Conservation (phyloP, 2,113 vertebrate species). For the Aspiorhynchus laticeps region DNA sequence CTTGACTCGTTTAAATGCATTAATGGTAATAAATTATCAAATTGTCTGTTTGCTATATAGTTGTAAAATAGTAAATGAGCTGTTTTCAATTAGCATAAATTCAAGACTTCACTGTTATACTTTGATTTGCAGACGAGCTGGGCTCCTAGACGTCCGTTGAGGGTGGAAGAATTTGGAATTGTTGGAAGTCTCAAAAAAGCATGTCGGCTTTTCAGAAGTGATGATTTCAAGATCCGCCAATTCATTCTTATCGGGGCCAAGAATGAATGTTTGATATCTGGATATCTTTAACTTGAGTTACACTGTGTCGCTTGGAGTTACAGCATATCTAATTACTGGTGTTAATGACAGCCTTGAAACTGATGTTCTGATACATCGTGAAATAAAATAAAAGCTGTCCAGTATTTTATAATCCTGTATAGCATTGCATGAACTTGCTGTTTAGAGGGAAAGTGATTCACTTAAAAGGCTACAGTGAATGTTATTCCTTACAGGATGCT, state of each 20-base stretch:
- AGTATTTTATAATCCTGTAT: not conserved
- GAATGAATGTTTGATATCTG: conserved; percentile 25
- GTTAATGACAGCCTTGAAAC: not conserved
- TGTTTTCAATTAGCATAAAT: conserved; percentile 11
- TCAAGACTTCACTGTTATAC: conserved; percentile 13
- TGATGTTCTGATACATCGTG: not conserved
- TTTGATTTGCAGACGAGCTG: not conserved
- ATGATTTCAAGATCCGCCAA: conserved; percentile 8
- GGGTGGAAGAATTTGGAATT: conserved; percentile 12
- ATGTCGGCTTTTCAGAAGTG: not conserved
- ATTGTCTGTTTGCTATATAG: not conserved
- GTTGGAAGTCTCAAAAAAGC: not conserved
- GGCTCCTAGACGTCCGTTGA: conserved; percentile 1
- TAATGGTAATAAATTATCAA: not conserved
- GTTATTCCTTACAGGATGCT: not conserved
- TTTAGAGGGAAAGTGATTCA: not conserved
- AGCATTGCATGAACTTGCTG: not conserved
- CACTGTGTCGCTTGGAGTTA: not conserved
- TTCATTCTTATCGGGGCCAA: conserved; percentile 15
- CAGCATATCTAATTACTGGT: not conserved
- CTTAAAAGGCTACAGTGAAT: conserved; percentile 21
- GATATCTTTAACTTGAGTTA: not conserved
- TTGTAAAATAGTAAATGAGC: conserved; percentile 20
- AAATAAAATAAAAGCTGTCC: not conserved
- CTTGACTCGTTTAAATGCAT: not conserved